A percentile compares a stretch with the other conserved stretches of the same genome.
Evolutionary conservation across 2,888 invertebrate species (phyloP).

Genomic region (Achlya flavicornis): DNA sequence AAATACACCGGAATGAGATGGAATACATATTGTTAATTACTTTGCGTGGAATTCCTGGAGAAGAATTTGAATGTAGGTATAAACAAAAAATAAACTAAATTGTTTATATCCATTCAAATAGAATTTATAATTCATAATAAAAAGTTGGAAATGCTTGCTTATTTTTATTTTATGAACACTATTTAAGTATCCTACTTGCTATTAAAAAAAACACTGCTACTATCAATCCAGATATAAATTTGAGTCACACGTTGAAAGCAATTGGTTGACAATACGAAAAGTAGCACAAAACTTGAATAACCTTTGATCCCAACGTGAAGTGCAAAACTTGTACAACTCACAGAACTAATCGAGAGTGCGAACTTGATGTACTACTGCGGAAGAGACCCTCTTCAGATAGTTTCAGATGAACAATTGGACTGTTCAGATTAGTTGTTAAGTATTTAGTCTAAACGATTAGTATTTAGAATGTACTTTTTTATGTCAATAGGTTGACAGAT

Average conservation of each 20-base stretch:
- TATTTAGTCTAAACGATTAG: no score
- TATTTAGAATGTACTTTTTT: no score
- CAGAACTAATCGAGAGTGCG: background rate
- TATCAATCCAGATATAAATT: no score
- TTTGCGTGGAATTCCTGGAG: background rate
- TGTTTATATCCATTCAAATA: no score
- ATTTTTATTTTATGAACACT: no score
- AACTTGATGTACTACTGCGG: background rate
- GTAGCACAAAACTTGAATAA: background rate
- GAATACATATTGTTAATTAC: background rate
- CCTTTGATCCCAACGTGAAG: background rate
- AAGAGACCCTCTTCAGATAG: background rate
- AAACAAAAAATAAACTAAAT: background rate
- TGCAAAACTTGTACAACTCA: background rate
- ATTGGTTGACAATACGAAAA: background rate
- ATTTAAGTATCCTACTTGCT: no score
- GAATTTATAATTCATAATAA: no score
- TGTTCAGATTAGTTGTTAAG: no score
- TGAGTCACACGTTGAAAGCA: background rate
- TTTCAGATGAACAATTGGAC: background rate
- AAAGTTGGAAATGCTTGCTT: no score
- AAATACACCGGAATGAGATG: background rate
- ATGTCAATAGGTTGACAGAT: no score
- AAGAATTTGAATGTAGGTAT: no score
- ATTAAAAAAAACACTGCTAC: no score